phyloP scores from a whole-genome alignment of 2,797 vertebrate genomes.

The Chloroceryle inda region DNA sequence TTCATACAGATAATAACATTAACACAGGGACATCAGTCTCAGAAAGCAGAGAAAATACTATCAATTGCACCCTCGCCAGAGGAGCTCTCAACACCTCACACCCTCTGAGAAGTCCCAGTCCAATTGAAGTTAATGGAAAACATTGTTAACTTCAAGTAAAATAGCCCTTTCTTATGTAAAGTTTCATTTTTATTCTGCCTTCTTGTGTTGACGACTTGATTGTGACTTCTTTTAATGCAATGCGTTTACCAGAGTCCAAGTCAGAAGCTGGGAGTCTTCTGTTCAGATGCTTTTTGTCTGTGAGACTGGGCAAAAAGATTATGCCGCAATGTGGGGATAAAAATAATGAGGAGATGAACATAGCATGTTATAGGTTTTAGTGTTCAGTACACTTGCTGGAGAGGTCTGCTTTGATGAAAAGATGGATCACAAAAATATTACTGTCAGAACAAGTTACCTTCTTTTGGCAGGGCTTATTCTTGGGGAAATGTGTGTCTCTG shows the following conservation, averaged over 20 bases:
- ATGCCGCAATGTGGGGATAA: neutral
- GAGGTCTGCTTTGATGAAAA: neutral
- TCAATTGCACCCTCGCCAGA: neutral
- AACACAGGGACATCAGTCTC: too few species aligned
- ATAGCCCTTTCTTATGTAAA: fast-evolving
- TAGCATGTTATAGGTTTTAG: neutral
- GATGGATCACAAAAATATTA: neutral
- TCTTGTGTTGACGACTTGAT: neutral
- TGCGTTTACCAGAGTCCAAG: neutral
- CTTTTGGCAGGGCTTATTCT: neutral
- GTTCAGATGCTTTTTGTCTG: neutral
- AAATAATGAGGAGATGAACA: neutral
- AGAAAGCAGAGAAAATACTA: fast-evolving
- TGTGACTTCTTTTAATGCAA: neutral
- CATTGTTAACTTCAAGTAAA: neutral
- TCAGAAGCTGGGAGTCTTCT: neutral
- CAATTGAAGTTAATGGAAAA: neutral
- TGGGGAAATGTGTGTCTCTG: neutral
- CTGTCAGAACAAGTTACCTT: neutral
- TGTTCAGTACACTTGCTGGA: neutral
- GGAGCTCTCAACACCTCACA: neutral
- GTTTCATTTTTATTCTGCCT: neutral
- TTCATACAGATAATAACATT: neutral
- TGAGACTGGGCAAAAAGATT: neutral
- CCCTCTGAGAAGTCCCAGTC: neutral